A percentile compares a stretch with the other conserved stretches of the same genome.
Conservation (phyloP, 2,797 vertebrate species). For the Carduelis carduelis region DNA sequence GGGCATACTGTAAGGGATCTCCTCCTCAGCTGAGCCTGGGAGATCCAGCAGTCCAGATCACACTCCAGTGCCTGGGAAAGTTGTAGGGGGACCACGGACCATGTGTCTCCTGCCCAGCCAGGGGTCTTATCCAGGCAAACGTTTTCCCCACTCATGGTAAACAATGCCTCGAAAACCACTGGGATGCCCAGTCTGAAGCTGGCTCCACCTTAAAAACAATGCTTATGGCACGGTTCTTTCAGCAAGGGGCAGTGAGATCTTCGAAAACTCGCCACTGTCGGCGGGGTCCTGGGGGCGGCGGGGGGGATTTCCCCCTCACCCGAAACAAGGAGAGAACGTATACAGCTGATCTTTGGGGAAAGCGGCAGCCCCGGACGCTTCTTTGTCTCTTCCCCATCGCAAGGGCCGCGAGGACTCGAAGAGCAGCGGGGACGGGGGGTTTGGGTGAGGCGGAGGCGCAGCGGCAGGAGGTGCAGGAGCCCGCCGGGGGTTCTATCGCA, state of each 20-base stretch:
- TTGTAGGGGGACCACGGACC: rapidly evolving
- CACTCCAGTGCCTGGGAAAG: background rate
- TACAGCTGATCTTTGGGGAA: background rate
- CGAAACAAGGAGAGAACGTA: background rate
- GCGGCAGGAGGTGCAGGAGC: background rate
- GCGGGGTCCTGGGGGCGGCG: background rate
- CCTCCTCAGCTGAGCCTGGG: background rate
- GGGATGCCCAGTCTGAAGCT: background rate
- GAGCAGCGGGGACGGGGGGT: background rate
- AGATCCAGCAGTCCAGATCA: background rate
- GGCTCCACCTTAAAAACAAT: background rate
- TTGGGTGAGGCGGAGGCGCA: background rate
- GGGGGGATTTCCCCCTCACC: too few species aligned
- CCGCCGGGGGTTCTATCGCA: background rate
- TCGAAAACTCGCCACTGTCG: background rate
- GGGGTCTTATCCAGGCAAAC: background rate
- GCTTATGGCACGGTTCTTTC: background rate
- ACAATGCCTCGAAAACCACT: background rate
- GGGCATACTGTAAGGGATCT: background rate
- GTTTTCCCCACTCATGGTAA: background rate
- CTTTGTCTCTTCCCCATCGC: background rate
- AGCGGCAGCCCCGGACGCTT: background rate
- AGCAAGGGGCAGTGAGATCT: background rate
- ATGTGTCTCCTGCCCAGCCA: rapidly evolving
- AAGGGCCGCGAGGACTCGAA: background rate